phyloP scores from a whole-genome alignment of 2,888 invertebrate species.

The Ectemnius cavifrons region DNA sequence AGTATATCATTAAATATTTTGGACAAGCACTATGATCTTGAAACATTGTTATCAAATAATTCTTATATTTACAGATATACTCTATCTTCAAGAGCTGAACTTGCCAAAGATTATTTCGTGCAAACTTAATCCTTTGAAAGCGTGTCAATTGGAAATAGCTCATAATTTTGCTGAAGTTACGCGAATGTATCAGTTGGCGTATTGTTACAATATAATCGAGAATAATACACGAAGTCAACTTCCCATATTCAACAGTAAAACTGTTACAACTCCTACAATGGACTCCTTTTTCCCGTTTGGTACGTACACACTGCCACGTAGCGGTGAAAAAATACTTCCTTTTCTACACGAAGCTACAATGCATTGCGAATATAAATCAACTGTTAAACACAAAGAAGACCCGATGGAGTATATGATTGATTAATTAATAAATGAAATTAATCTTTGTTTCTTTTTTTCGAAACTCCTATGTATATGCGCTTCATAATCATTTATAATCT shows the following conservation, averaged over 20 bases:
- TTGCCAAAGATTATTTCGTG: slow-evolving; percentile 92
- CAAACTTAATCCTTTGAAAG: slow-evolving; percentile 91
- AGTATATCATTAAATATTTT: slow-evolving; percentile 2
- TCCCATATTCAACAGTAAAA: slow-evolving; percentile 80
- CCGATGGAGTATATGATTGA: slow-evolving; percentile 39
- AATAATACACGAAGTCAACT: slow-evolving; percentile 85
- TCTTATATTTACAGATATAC: slow-evolving; percentile 81
- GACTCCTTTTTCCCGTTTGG: slow-evolving; percentile 94
- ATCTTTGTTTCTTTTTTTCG: too few relatives aligned
- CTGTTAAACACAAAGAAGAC: slow-evolving; percentile 35
- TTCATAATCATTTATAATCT: too few relatives aligned
- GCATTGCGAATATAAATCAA: slow-evolving; percentile 22
- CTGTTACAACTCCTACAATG: slow-evolving; percentile 78
- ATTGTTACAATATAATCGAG: slow-evolving; percentile 94
- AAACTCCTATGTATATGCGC: too few relatives aligned
- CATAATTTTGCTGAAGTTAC: slow-evolving; percentile 90
- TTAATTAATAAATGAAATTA: slow-evolving; percentile 12
- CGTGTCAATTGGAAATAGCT: slow-evolving; percentile 88
- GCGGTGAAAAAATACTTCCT: slow-evolving; percentile 76
- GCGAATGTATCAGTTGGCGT: slow-evolving; percentile 91
- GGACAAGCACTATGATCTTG: slow-evolving; percentile 8
- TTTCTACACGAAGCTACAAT: slow-evolving; percentile 79
- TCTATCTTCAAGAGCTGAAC: slow-evolving; percentile 89
- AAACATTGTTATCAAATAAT: not conserved
- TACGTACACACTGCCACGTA: slow-evolving; percentile 87